phyloP scores from a whole-genome alignment of 2,113 vertebrate genomes.

The Pseudorasbora parva region DNA sequence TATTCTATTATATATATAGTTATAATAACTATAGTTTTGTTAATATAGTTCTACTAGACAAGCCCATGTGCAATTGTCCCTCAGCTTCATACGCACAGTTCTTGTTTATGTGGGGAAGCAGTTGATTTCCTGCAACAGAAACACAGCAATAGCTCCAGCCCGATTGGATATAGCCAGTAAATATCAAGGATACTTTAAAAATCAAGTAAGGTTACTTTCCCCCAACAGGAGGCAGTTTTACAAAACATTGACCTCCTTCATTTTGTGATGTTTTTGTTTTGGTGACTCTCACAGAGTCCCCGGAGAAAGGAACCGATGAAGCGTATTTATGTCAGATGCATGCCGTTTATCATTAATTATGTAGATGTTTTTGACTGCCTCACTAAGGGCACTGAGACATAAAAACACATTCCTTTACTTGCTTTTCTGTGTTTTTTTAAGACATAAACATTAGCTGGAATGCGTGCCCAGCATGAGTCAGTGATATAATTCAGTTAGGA shows the following conservation, averaged over 20 bases:
- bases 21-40: too few species aligned
- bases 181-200: conserved; percentile 8
- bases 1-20: too few species aligned
- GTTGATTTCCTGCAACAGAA: not conserved
- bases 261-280: conserved; percentile 30
- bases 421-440: conserved; percentile 18
- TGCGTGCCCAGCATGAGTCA: conserved; percentile 16
- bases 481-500: conserved; percentile 10
- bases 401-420: conserved; percentile 20
- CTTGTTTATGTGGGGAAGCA: not conserved
- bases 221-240: conserved; percentile 27
- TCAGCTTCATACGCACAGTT: not conserved
- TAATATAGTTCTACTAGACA: too few species aligned
- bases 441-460: conserved; percentile 11
- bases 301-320: conserved; percentile 33
- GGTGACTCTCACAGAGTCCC: not conserved
- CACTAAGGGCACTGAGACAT: conserved; percentile 18
- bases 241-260: conserved; percentile 25
- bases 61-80: not conserved
- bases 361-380: conserved; percentile 42
- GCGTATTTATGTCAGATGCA: conserved; percentile 32
- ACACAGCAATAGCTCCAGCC: conserved; percentile 18
- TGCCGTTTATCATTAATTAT: conserved; percentile 36
- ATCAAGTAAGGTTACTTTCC: conserved; percentile 3
- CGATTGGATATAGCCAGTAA: not conserved